Conservation (phyloP, 2,888 invertebrate genomes). For the Portevinia maculata region DNA sequence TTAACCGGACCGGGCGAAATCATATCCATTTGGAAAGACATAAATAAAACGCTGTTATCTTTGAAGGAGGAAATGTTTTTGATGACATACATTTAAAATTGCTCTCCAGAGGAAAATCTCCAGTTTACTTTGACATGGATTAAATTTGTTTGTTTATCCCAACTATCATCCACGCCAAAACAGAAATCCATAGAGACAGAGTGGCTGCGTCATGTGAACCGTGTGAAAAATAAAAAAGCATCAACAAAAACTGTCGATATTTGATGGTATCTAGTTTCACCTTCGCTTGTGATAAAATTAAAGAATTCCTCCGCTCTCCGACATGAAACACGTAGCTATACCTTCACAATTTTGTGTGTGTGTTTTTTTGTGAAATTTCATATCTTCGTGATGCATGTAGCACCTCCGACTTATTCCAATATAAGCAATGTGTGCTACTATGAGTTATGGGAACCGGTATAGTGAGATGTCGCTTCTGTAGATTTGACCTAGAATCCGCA, state of each 20-base stretch:
- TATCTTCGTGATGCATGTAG: conserved; percentile 27
- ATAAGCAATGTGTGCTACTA: conserved; percentile 47
- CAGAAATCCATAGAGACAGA: conserved; percentile 27
- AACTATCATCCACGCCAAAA: not conserved
- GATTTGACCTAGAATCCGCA: conserved; percentile 65
- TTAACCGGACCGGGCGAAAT: too few relatives aligned
- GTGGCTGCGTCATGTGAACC: conserved; percentile 17
- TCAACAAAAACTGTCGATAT: conserved; percentile 31
- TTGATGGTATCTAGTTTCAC: conserved; percentile 63
- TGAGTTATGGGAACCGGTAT: conserved; percentile 69
- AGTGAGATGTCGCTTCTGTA: conserved; percentile 59
- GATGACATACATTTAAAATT: not conserved
- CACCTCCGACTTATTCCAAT: conserved; percentile 20
- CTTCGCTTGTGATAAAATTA: conserved; percentile 50
- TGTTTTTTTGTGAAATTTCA: conserved; percentile 34
- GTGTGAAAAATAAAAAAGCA: conserved; percentile 11
- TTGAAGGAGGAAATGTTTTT: too few relatives aligned
- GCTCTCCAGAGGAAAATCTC: not conserved
- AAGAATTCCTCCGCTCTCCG: conserved; percentile 42
- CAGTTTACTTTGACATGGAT: not conserved
- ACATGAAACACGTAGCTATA: conserved; percentile 19
- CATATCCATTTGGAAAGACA: too few relatives aligned
- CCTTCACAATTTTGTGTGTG: conserved; percentile 5
- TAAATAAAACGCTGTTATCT: too few relatives aligned
- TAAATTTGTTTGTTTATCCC: not conserved